Evolutionary conservation across 2,888 invertebrate genomes (phyloP).

Genomic region (Lamellibrachia satsuma): DNA sequence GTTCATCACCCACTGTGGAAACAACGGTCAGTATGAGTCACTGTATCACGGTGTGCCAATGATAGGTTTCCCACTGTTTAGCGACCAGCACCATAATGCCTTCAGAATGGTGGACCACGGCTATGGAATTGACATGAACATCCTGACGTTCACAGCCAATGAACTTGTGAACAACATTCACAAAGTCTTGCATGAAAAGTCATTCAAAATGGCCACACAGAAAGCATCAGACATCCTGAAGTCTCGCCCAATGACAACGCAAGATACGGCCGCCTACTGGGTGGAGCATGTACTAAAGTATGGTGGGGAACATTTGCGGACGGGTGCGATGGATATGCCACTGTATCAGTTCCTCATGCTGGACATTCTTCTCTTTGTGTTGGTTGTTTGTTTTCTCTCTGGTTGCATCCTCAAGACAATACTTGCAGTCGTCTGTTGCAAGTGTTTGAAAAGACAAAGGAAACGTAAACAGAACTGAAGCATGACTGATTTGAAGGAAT

Average conservation of each 20-base stretch:
- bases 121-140: conserved; percentile 42
- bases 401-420: background rate
- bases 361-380: conserved; percentile 33
- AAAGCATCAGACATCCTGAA: conserved; percentile 39
- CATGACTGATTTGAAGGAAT: background rate
- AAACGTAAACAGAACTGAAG: background rate
- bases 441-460: background rate
- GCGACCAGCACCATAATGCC: conserved; percentile 28
- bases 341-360: conserved; percentile 43
- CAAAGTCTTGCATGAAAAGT: conserved; percentile 37
- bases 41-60: conserved; percentile 34
- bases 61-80: conserved; percentile 29
- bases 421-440: background rate
- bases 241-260: conserved; percentile 36
- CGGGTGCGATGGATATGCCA: conserved; percentile 41
- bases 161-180: conserved; percentile 38
- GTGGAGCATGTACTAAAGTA: conserved; percentile 50
- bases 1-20: conserved; percentile 35
- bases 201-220: conserved; percentile 36
- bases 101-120: conserved; percentile 28
- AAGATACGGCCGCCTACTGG: conserved; percentile 45
- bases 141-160: conserved; percentile 33
- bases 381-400: conserved; percentile 24
- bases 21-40: conserved; percentile 29
- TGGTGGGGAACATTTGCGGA: conserved; percentile 46